Base-by-base conservation (phyloP, 2,888 invertebrate species). In the Andrena bicolor region DNA sequence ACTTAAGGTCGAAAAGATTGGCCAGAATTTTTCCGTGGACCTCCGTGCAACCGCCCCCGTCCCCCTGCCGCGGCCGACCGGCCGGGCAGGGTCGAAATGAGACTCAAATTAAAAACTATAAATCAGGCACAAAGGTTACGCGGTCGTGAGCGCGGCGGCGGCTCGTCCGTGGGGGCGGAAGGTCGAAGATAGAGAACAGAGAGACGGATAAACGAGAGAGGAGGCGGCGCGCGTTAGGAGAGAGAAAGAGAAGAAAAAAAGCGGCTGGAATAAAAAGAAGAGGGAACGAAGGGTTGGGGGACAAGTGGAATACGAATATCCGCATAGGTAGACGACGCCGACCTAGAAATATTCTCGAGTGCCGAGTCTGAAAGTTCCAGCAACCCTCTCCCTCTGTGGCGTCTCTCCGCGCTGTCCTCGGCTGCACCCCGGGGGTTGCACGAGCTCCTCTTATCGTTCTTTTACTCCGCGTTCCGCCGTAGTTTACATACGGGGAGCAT, bases 41-140 rank as follows among this genome's bases (percentile, higher is more conserved):
- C 63, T 76, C n/a, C 53, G 51, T 16, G 23, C 58, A 20, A 6
- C 48, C 53, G 10, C 1, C 30, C 41, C 6, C 30, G 16, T 20
- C 48, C 7, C n/a, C n/a, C 23, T 8, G 6, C 65, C 61, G 73
- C 30, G 28, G 20, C 35, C 53, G 35, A 28, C 16, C 0, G 10
- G 53, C 2, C 49, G 58, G 74, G 71, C 84, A 79, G 87, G 83
- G 85, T 79, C 86, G 88, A 86, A 92, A 92, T 88, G 90, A 91
- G 90, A 90, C 89, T 90, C 91, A 91, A 92, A 92, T 92, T 92
- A 92, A 92, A 91, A 92, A 91, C 91, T 90, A 91, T 92, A 92
- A 92, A 92, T 92, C 92, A 92, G 89, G 85, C 84, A 83, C 85
- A 82, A 85, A 88, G 89, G 88, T 88, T 89, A 87, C 86, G 84